A percentile compares a stretch with the other conserved stretches of the same genome.
Conservation (phyloP, 2,888 invertebrate species). For the Cosmia pyralina region DNA sequence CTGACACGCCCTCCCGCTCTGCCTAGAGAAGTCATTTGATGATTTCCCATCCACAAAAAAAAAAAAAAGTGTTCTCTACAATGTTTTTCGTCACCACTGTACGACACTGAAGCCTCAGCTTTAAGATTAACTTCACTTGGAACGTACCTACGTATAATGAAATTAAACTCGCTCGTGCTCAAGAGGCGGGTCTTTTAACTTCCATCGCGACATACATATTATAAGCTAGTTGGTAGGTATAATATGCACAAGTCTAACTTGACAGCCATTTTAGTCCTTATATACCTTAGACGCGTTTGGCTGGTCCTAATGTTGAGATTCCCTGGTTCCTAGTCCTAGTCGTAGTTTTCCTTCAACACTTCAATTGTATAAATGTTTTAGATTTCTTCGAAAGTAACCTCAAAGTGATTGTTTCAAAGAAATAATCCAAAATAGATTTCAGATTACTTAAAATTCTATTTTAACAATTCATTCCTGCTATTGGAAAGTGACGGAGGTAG, state of each 20-base stretch:
- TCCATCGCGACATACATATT: not conserved
- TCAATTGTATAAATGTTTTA: not conserved
- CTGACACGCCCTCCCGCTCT: too few relatives aligned
- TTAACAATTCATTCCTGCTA: conserved; percentile 6
- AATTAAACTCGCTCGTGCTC: conserved; percentile 16
- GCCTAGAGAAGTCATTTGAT: too few relatives aligned
- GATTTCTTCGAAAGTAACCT: conserved; percentile 3
- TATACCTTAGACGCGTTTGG: not conserved
- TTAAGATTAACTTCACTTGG: conserved; percentile 9
- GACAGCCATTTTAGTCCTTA: not conserved
- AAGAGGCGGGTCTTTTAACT: not conserved
- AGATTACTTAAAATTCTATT: conserved; percentile 13
- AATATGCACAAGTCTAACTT: not conserved
- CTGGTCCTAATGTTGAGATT: not conserved
- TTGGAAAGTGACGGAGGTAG: conserved; percentile 14
- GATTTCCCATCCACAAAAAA: too few relatives aligned
- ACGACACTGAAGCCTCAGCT: not conserved
- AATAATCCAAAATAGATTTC: conserved; percentile 46
- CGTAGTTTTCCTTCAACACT: not conserved
- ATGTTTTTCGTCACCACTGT: too few relatives aligned
- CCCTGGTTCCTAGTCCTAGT: not conserved
- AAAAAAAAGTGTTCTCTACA: too few relatives aligned
- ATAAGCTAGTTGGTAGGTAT: not conserved
- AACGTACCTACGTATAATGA: conserved; percentile 12
- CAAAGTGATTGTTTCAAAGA: conserved; percentile 17